These are phyloP conservation scores for Caenorhabditis remanei DNA, from an alignment of 1,140 invertebrate species.

Conservation along the genomic window DNA sequence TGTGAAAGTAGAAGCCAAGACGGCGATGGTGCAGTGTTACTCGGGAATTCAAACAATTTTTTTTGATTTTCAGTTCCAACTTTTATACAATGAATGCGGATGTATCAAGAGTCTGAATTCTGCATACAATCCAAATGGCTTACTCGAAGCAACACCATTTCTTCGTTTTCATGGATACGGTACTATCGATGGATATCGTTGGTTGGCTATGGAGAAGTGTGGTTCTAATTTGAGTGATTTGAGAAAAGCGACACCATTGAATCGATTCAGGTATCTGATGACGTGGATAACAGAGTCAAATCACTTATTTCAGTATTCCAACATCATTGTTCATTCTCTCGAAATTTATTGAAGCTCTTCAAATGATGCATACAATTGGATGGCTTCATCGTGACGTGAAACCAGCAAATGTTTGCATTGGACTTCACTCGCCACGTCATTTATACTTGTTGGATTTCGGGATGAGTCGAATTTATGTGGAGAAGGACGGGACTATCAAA, in stretches of 20 bases:
- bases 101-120: constrained; percentile 42
- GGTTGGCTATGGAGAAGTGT: constrained; percentile 48
- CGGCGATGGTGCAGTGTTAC: neutral
- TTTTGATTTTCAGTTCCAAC: constrained; percentile 10
- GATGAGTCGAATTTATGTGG: constrained; percentile 54
- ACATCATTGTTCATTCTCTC: constrained; percentile 43
- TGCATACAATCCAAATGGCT: constrained; percentile 14
- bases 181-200: constrained; percentile 20
- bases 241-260: constrained; percentile 25
- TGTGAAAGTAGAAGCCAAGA: constrained; percentile 14
- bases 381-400: constrained; percentile 61
- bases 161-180: constrained; percentile 48
- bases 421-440: constrained; percentile 47
- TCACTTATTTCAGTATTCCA: constrained; percentile 16
- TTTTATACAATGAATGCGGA: constrained; percentile 18
- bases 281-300: neutral
- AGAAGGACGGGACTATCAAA: constrained; percentile 33
- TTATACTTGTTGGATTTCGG: constrained; percentile 58
- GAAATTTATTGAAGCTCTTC: constrained; percentile 57
- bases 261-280: constrained; percentile 7
- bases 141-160: constrained; percentile 1
- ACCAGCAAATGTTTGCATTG: constrained; percentile 51
- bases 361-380: constrained; percentile 60
- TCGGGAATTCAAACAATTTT: neutral
- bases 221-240: constrained; percentile 32